Evolutionary conservation across 2,888 invertebrate genomes (phyloP).

Genomic region (Zonitis immaculata): DNA sequence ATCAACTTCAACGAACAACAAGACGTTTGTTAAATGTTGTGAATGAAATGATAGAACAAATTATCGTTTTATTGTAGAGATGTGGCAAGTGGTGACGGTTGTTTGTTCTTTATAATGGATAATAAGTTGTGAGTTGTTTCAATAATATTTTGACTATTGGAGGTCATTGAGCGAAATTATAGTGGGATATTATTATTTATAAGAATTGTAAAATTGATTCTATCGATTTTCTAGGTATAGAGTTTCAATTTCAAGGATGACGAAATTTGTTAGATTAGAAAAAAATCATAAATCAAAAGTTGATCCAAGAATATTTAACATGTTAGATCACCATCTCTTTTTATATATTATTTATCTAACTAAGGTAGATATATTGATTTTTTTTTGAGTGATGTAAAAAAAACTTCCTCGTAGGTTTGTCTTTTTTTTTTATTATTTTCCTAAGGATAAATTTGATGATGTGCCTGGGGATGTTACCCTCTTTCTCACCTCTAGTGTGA

Average conservation of each 20-base stretch:
- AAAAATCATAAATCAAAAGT: background rate
- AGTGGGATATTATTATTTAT: background rate
- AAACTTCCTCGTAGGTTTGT: too few species aligned
- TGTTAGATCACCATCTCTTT: background rate
- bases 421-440: background rate
- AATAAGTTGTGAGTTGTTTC: background rate
- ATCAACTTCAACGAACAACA: background rate
- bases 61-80: background rate
- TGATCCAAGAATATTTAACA: background rate
- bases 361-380: background rate
- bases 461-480: background rate
- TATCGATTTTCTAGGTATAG: constrained; percentile 3
- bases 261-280: background rate
- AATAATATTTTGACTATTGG: background rate
- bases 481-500: background rate
- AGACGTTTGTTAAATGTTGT: background rate
- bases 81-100: background rate
- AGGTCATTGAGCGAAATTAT: background rate
- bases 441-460: too few species aligned
- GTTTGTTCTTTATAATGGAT: background rate
- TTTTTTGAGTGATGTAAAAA: background rate
- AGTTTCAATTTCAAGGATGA: background rate
- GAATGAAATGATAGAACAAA: background rate
- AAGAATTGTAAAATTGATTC: constrained; percentile 10
- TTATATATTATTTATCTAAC: background rate